Conservation (phyloP, 2,797 vertebrate species). For the Ceryle rudis region DNA sequence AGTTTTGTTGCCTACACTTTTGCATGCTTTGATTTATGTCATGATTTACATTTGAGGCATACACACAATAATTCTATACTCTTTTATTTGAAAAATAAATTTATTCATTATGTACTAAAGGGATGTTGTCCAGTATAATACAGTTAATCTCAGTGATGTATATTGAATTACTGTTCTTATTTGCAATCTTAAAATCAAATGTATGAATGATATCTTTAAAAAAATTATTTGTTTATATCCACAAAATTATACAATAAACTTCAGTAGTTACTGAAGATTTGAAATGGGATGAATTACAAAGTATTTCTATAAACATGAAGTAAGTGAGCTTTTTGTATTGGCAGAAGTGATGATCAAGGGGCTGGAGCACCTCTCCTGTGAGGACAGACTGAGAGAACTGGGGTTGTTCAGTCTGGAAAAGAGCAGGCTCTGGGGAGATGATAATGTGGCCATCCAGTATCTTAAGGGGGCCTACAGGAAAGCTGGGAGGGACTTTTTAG, state of each 20-base stretch:
- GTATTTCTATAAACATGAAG: background rate
- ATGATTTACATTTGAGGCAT: background rate
- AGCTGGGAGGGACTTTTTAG: no score
- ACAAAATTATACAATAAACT: background rate
- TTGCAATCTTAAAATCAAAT: background rate
- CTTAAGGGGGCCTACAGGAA: no score
- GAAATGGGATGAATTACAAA: background rate
- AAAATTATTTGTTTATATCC: background rate
- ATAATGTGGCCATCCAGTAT: no score
- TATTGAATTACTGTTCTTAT: background rate
- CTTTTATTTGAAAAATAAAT: background rate
- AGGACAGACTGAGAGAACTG: no score
- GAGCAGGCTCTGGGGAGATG: no score
- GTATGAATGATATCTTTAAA: background rate
- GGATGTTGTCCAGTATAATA: background rate
- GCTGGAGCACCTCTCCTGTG: no score
- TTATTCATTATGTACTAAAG: background rate
- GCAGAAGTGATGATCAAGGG: background rate
- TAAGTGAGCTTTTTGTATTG: background rate
- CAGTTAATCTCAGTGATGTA: background rate
- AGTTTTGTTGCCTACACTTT: background rate
- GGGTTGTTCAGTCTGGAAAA: no score
- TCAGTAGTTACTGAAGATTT: background rate
- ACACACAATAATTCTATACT: background rate
- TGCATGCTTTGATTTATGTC: background rate